phyloP scores from a whole-genome alignment of 2,888 invertebrate genomes.

The Drosophila villosipedis region DNA sequence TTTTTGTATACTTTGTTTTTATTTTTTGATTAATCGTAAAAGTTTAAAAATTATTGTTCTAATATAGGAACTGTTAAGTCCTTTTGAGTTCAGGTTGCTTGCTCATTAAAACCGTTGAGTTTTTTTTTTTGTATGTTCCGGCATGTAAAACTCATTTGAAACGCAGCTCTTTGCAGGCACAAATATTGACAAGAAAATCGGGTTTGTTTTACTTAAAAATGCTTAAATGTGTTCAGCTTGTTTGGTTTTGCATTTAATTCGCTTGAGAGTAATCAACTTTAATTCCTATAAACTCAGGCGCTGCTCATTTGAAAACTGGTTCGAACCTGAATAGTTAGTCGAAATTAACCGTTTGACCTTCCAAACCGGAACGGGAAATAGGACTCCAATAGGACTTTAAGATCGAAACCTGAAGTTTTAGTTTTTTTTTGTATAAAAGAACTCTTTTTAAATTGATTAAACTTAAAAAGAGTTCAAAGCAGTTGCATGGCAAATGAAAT shows the following conservation, averaged over 20 bases:
- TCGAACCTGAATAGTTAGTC: neutral
- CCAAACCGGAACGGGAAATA: neutral
- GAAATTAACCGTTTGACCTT: neutral
- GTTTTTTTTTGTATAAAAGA: neutral
- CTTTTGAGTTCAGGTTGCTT: slow-evolving; percentile 57
- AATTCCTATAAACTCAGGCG: neutral
- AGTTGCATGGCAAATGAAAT: slow-evolving; percentile 6
- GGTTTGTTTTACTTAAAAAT: neutral
- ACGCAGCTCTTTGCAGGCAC: neutral
- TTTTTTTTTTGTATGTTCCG: neutral
- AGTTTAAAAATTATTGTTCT: slow-evolving; percentile 77
- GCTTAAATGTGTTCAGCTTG: neutral
- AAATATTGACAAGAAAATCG: neutral
- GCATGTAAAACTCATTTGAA: slow-evolving; percentile 5
- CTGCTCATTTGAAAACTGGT: neutral
- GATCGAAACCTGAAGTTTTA: too few species aligned
- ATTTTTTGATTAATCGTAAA: slow-evolving; percentile 49
- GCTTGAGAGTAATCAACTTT: neutral
- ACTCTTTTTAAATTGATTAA: neutral
- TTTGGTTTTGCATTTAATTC: neutral
- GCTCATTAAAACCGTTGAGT: slow-evolving; percentile 58
- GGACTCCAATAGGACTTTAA: neutral
- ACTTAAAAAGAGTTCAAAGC: neutral
- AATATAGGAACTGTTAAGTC: slow-evolving; percentile 67
- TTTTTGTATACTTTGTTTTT: slow-evolving; percentile 4